These are phyloP conservation scores for Chionoecetes opilio DNA, from an alignment of 1,140 invertebrate genomes.

Conservation along the genomic window DNA sequence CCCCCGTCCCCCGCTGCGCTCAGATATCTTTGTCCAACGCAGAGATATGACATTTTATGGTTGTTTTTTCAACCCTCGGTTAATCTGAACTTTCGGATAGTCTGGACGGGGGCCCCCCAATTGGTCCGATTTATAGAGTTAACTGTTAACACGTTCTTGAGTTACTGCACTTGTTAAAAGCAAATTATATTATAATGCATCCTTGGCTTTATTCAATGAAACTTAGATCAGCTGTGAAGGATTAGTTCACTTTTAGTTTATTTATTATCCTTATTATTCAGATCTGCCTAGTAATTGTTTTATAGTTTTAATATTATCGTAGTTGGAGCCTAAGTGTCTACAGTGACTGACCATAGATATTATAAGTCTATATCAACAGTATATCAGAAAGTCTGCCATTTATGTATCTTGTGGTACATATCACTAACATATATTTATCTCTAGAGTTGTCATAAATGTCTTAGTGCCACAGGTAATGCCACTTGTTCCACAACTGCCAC, in stretches of 20 bases:
- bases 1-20: no score
- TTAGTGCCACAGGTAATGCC: constrained; percentile 15
- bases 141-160: no score
- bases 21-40: no score
- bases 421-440: constrained; percentile 53
- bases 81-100: no score
- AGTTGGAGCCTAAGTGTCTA: constrained; percentile 38
- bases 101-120: no score
- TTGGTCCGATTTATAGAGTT: no score
- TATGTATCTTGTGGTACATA: constrained; percentile 64
- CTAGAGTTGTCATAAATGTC: neutral
- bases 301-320: neutral
- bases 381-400: constrained; percentile 39
- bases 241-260: neutral
- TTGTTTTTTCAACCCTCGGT: no score
- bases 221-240: neutral
- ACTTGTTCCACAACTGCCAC: constrained; percentile 21
- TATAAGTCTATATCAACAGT: constrained; percentile 2
- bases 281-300: neutral
- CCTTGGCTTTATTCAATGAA: neutral
- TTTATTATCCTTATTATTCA: neutral
- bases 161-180: neutral
- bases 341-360: constrained; percentile 34
- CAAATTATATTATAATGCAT: neutral
- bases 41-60: no score